Conservation (phyloP, 2,113 vertebrate genomes). For the Hemichromis elongatus region DNA sequence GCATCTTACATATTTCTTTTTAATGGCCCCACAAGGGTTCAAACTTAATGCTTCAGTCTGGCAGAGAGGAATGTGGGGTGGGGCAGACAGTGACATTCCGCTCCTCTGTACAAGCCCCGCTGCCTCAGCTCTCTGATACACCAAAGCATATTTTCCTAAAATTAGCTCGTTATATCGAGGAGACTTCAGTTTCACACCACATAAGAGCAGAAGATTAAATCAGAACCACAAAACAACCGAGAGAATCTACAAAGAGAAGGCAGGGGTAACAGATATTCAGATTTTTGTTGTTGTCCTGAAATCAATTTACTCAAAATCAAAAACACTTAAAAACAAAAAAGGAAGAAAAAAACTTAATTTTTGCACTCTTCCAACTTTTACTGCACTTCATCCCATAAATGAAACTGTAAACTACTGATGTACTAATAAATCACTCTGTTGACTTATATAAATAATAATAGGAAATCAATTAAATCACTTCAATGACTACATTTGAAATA, state of each 20-base stretch:
- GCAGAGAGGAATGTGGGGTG: slow-evolving; percentile 4
- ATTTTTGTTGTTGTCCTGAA: neutral
- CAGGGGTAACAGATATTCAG: neutral
- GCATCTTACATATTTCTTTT: neutral
- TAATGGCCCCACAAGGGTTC: neutral
- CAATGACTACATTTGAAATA: no score
- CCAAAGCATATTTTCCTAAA: neutral
- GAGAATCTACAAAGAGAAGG: neutral
- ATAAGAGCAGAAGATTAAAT: neutral
- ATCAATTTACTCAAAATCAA: neutral
- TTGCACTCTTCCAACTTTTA: neutral
- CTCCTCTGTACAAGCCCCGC: neutral
- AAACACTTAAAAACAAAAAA: neutral
- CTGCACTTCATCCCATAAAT: neutral
- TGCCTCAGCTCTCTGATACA: neutral
- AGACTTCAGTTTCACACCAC: neutral
- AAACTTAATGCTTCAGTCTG: neutral
- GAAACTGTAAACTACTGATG: neutral
- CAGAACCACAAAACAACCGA: neutral
- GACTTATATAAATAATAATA: neutral
- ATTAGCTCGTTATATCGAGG: neutral
- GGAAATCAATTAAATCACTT: no score
- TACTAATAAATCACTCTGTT: neutral
- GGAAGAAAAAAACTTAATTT: neutral
- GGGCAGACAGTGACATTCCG: neutral